Conservation (phyloP, 2,797 vertebrate genomes). For the Ceryle rudis region DNA sequence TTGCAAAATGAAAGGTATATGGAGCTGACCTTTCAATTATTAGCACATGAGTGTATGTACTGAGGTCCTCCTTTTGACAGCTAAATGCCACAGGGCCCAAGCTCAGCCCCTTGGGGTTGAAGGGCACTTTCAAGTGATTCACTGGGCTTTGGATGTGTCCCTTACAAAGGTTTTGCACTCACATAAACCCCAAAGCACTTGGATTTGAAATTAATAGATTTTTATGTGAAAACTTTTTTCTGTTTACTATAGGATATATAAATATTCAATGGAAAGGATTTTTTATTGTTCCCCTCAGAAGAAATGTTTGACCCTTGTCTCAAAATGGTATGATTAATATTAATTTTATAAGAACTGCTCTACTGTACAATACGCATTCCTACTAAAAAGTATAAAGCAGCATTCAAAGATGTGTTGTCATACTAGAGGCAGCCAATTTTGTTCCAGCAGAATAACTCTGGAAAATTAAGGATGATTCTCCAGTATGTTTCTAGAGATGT, state of each 20-base stretch:
- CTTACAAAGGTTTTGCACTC: constrained; percentile 4
- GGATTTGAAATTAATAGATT: neutral
- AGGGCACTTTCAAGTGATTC: constrained; percentile 30
- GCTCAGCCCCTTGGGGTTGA: neutral
- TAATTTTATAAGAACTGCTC: neutral
- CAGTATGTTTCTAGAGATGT: neutral
- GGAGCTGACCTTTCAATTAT: constrained; percentile 46
- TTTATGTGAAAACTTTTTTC: neutral
- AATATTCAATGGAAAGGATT: neutral
- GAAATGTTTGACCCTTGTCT: neutral
- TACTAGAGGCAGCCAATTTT: neutral
- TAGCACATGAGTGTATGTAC: neutral
- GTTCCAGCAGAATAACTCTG: neutral
- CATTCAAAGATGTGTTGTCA: neutral
- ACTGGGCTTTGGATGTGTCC: neutral
- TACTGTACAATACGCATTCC: neutral
- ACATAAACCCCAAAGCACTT: neutral
- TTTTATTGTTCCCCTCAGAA: constrained; percentile 10
- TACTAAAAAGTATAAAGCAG: neutral
- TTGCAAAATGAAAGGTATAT: neutral
- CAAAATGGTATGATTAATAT: neutral
- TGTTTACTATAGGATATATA: neutral
- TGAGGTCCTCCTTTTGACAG: neutral
- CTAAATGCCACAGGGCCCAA: neutral
- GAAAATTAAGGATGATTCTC: neutral